These are phyloP conservation scores for Cairina moschata DNA, from an alignment of 2,113 vertebrate species.

Conservation along the genomic window DNA sequence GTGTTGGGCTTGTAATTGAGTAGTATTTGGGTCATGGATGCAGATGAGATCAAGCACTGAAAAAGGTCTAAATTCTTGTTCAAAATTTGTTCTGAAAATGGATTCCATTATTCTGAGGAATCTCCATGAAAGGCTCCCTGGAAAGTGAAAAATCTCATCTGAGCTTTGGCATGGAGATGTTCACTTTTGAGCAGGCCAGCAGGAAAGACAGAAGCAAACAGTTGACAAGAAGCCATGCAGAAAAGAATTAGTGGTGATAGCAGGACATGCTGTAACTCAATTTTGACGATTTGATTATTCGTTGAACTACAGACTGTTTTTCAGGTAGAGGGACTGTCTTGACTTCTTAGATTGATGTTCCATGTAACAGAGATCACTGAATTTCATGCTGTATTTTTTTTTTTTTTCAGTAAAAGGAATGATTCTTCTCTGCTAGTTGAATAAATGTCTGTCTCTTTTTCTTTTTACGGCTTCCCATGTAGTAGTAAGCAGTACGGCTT, in stretches of 20 bases:
- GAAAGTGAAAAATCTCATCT: neutral
- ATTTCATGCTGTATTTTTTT: neutral
- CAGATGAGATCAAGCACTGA: neutral
- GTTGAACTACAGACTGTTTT: neutral
- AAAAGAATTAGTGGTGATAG: neutral
- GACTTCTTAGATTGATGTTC: neutral
- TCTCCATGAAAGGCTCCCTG: neutral
- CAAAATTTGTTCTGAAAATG: neutral
- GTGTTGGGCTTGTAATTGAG: neutral
- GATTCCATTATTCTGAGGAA: neutral
- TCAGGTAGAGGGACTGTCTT: neutral
- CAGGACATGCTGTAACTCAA: neutral
- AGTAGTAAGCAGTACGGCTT: neutral
- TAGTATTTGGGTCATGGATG: neutral
- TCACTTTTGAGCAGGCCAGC: neutral
- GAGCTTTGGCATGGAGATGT: neutral
- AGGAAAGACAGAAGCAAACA: neutral
- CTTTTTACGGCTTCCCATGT: neutral
- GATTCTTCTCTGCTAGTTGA: neutral
- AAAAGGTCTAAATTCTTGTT: neutral
- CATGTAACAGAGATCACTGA: neutral
- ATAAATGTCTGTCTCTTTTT: neutral
- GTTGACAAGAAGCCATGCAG: neutral
- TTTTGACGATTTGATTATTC: neutral
- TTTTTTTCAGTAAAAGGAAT: neutral